These are phyloP conservation scores for Trichomalopsis sarcophagae DNA, from an alignment of 1,140 invertebrate species.

Conservation along the genomic window DNA sequence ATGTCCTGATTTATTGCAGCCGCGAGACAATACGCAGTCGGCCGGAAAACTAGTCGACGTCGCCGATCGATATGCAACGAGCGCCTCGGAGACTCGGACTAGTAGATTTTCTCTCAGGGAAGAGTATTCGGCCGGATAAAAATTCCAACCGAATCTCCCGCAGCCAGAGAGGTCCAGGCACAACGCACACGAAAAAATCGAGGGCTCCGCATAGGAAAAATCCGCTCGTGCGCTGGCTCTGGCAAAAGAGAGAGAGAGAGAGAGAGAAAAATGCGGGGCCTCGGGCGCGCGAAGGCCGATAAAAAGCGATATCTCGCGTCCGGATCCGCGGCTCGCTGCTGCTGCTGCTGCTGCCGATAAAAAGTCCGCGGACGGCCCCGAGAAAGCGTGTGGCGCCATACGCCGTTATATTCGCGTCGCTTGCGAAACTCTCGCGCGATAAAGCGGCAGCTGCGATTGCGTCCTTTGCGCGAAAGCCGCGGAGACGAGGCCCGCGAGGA, in stretches of 20 bases:
- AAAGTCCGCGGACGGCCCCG: conserved; percentile 27
- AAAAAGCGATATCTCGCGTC: conserved; percentile 49
- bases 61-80: neutral
- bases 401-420: conserved; percentile 9
- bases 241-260: conserved; percentile 18
- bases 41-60: conserved; percentile 22
- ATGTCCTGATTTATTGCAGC: conserved; percentile 37
- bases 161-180: neutral
- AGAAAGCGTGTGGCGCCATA: conserved; percentile 33
- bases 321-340: conserved; percentile 39
- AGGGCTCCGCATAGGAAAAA: conserved; percentile 39
- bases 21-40: neutral
- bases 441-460: conserved; percentile 48
- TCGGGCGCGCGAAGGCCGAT: conserved; percentile 42
- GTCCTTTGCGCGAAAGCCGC: conserved; percentile 60
- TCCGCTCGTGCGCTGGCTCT: neutral
- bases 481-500: conserved; percentile 45
- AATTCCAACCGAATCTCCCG: conserved; percentile 29
- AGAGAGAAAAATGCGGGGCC: conserved; percentile 19
- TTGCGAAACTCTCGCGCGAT: conserved; percentile 36
- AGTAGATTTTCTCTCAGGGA: neutral
- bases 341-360: conserved; percentile 15
- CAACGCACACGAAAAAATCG: neutral
- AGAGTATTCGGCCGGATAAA: conserved; percentile 37
- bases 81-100: too few species aligned